Evolutionary conservation across 2,888 invertebrate genomes (phyloP), one percentile per base, ranked within the genome.

Genomic region (Antheraea assamensis): DNA sequence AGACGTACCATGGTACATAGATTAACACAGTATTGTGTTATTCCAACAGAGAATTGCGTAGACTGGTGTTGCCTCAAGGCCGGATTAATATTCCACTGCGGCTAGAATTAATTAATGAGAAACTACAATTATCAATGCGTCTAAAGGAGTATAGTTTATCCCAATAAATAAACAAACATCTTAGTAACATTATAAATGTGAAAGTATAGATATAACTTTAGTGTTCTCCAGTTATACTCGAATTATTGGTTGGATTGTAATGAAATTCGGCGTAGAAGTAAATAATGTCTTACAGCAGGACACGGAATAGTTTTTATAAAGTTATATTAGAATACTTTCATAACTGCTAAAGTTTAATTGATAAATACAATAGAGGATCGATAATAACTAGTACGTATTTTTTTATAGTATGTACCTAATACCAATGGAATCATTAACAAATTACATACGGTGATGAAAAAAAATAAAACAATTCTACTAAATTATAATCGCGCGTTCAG

Each of bases 21-120:
- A 75, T 79, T 76, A 31, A 76, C 72, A 71, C 66, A 72, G 77
- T 66, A 78, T 81, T 82, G 81, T 82, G 75, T 74, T 75, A 75
- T 75, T 74, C 55, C 71, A 49, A 68, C 71, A 52, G 35, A 55
- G 24, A 35, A 35, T 35, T 21, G 71, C 55, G 71, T 68, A 68
- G 71, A 74, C 71, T 68, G 21, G 55, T 68, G 27, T 71, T 52
- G 71, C 71, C 68, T 74, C 71, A 74, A 66, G 58, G 66, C 74
- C 42, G 64, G n/a, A 55, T 55, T 66, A 74, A 66, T 74, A 66
- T 71, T 73, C 47, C 52, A 71, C 24, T 35, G 17, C 42, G 21
- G 66, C 55, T 55, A 71, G 55, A 24, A 72, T 71, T 52, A 30
- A 5, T 71, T 52, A 30, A 72, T 55, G 30, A 64, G 47, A 68